Evolutionary conservation across 2,113 vertebrate genomes (phyloP).

Genomic region (Corythornis madagascariensis): DNA sequence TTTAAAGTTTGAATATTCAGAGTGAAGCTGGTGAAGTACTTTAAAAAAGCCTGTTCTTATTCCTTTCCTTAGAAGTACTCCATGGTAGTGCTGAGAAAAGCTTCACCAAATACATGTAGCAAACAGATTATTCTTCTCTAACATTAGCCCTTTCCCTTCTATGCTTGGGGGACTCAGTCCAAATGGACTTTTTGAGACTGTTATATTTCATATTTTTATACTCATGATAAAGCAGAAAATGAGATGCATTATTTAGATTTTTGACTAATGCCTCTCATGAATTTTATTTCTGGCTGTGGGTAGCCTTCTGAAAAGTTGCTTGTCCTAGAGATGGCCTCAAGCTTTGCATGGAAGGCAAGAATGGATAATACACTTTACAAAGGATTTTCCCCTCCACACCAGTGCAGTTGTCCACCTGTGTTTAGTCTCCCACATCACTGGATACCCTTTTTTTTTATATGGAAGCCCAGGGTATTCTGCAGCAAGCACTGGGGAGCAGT

Average conservation of each 20-base stretch:
- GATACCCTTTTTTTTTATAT: background rate
- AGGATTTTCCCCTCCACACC: background rate
- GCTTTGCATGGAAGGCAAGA: background rate
- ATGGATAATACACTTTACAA: background rate
- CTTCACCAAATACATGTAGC: background rate
- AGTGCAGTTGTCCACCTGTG: background rate
- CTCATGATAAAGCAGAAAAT: background rate
- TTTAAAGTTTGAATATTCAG: background rate
- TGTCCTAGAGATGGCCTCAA: background rate
- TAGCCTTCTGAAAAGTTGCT: background rate
- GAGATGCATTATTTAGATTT: background rate
- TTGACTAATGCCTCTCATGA: background rate
- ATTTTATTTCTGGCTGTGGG: background rate
- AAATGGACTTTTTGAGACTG: background rate
- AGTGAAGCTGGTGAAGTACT: background rate
- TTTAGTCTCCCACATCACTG: background rate
- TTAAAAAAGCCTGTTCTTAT: background rate
- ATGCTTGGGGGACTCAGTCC: background rate
- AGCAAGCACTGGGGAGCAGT: background rate
- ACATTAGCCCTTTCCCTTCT: background rate
- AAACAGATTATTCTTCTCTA: background rate
- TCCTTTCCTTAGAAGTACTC: background rate
- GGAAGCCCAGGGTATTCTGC: background rate
- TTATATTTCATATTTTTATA: background rate
- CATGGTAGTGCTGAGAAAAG: background rate